Percentiles rank a stretch among this genome's conserved stretches.
phyloP scores from a whole-genome alignment of 2,888 invertebrate species.

The Leptothorax acervorum region DNA sequence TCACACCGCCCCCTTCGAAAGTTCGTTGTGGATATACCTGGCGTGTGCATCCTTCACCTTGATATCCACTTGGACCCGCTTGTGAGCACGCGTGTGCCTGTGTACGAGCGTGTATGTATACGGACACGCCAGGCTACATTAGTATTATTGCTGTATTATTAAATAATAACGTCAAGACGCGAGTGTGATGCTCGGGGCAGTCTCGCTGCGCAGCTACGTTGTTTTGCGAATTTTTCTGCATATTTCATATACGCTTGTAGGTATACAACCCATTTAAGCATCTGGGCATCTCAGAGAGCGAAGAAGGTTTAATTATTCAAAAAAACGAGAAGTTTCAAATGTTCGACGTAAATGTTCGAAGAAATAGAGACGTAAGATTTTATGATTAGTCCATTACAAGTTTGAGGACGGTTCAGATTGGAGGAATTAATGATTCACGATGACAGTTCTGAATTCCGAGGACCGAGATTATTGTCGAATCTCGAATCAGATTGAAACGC shows the following conservation, averaged over 20 bases:
- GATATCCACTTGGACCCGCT: constrained; percentile 62
- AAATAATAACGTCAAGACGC: constrained; percentile 45
- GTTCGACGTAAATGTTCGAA: background rate
- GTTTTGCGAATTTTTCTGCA: constrained; percentile 5
- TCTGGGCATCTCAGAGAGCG: background rate
- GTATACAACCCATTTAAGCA: background rate
- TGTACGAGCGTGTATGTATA: background rate
- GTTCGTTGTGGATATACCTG: constrained; percentile 61
- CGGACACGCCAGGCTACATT: constrained; percentile 1
- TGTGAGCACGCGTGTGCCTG: background rate
- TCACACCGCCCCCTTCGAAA: constrained; percentile 82
- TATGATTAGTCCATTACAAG: background rate
- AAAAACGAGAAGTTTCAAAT: background rate
- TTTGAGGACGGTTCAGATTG: too few relatives aligned
- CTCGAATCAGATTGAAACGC: background rate
- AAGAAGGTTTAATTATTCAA: constrained; percentile 2
- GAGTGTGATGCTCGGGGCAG: constrained; percentile 21
- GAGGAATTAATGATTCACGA: background rate
- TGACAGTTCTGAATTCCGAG: background rate
- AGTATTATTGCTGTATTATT: constrained; percentile 43
- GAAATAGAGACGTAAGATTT: background rate
- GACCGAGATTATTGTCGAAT: background rate
- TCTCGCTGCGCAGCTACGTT: background rate
- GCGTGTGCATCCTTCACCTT: constrained; percentile 72
- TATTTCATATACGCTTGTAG: background rate